These are phyloP conservation scores for Elanus axillaris DNA, from an alignment of 2,113 vertebrate genomes.

Conservation along the genomic window DNA sequence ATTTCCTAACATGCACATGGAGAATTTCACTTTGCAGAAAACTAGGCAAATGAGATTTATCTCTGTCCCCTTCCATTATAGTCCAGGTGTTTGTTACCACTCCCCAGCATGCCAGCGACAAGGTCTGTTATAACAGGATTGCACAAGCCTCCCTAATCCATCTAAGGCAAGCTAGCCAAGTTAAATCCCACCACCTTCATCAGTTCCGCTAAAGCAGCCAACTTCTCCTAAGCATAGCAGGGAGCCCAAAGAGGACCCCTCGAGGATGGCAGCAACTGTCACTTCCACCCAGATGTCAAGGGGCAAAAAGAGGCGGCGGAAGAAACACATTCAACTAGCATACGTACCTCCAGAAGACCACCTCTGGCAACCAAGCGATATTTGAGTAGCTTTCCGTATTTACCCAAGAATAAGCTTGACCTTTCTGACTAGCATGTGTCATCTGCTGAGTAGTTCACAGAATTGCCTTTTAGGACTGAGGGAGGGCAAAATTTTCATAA, in stretches of 20 bases:
- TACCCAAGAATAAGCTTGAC: neutral
- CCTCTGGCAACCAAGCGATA: fast-evolving
- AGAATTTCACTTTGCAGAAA: neutral
- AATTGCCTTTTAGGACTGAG: neutral
- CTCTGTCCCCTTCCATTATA: neutral
- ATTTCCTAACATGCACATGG: neutral
- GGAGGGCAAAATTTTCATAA: neutral
- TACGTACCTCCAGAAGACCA: neutral
- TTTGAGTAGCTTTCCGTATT: neutral
- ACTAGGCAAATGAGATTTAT: neutral
- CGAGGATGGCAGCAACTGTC: neutral
- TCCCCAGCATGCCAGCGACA: neutral
- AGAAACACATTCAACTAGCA: neutral
- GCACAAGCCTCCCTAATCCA: neutral
- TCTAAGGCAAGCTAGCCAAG: neutral
- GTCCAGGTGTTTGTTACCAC: neutral
- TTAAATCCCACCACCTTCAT: neutral
- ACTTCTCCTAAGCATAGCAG: neutral
- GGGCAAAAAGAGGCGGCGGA: neutral
- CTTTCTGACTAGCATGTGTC: neutral
- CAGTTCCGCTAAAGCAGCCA: neutral
- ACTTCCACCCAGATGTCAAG: neutral
- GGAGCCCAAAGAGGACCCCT: neutral
- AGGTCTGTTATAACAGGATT: neutral
- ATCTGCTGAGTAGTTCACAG: neutral